Evolutionary conservation across 2,113 vertebrate genomes (phyloP).

Genomic region (Girardinichthys multiradiatus): DNA sequence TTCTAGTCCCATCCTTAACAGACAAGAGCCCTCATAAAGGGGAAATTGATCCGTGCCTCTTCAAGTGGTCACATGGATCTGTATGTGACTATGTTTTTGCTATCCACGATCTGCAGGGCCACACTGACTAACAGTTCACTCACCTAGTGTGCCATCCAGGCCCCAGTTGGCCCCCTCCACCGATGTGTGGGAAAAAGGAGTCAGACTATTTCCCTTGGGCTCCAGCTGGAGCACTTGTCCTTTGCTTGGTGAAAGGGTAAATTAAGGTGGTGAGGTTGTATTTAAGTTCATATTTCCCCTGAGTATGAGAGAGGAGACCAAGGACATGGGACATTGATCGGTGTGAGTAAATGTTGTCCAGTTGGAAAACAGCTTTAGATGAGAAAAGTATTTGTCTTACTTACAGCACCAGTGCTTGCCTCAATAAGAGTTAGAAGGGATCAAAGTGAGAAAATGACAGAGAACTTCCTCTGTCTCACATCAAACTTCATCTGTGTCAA

Average conservation of each 20-base stretch:
- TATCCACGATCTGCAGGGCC: slow-evolving; percentile 40
- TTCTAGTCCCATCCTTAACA: slow-evolving; percentile 69
- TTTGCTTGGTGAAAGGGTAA: slow-evolving; percentile 71
- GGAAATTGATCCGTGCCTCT: slow-evolving; percentile 77
- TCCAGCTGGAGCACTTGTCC: slow-evolving; percentile 61
- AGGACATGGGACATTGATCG: slow-evolving; percentile 77
- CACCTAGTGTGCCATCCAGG: slow-evolving; percentile 48
- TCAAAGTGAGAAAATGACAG: slow-evolving; percentile 3
- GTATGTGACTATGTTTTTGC: slow-evolving; percentile 34
- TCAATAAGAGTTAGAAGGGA: slow-evolving; percentile 6
- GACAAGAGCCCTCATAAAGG: slow-evolving; percentile 75
- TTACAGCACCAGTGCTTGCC: slow-evolving; percentile 24
- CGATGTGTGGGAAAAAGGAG: slow-evolving; percentile 75
- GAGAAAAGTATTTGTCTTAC: slow-evolving; percentile 66
- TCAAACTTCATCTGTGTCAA: slow-evolving; percentile 9
- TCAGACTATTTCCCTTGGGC: slow-evolving; percentile 68
- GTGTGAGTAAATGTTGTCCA: slow-evolving; percentile 72
- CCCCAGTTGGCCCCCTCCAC: slow-evolving; percentile 29
- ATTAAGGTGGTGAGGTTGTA: slow-evolving; percentile 68
- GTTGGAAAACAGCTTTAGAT: slow-evolving; percentile 63
- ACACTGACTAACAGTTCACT: slow-evolving; percentile 43
- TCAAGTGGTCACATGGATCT: slow-evolving; percentile 28
- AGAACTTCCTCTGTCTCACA: slow-evolving; percentile 9
- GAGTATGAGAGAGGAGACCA: slow-evolving; percentile 59
- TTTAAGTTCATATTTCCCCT: slow-evolving; percentile 79